Evolutionary conservation across 2,797 vertebrate species (phyloP), one percentile per base, ranked within the genome.

Genomic region (Mareca penelope): DNA sequence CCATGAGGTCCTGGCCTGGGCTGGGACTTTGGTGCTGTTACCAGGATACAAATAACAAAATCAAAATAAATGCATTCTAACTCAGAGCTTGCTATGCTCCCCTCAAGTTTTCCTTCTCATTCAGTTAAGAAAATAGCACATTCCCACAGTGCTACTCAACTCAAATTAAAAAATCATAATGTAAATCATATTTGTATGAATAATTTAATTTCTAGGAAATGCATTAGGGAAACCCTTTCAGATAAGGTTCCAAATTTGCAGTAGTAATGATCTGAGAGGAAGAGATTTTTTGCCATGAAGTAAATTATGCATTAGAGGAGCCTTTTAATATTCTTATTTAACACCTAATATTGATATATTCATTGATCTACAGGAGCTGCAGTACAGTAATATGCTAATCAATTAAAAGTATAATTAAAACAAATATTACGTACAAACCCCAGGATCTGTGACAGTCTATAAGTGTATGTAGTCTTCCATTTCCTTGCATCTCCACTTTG

Each of bases 391-490:
- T 63, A 83, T 68, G 42, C n/a, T 75, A 96, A 97, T 96, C 78
- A 97, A 96, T 97, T 96, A 95, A 96, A 97, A 78, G 77, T 80
- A 77, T 90, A 94, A 96, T 96, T 86, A 77, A 92, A 79, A 56
- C 67, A 7, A 87, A 39, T 85, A 80, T 60, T 69, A 55, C 48
- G 35, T 81, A 44, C 42, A 83, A 78, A 56, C 59, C 61, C 10
- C 39, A 72, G 59, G n/a, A 76, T 77, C 52, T 89, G 70, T 81
- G 77, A 50, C n/a, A 39, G 22, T 55, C 29, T 57, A 6, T 76
- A 12, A 21, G 7, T 68, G 2, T 46, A 2, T 56, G 24, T 29
- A 48, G 59, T 61, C 42, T 85, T 82, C 37, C 40, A 3, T 89
- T 94, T 95, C 63, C 67, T 83, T 21, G 16, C 71, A 33, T 91